Evolutionary conservation across 2,113 vertebrate genomes (phyloP), one percentile per base, ranked within the genome.

Genomic region (Myiozetetes cayanensis): DNA sequence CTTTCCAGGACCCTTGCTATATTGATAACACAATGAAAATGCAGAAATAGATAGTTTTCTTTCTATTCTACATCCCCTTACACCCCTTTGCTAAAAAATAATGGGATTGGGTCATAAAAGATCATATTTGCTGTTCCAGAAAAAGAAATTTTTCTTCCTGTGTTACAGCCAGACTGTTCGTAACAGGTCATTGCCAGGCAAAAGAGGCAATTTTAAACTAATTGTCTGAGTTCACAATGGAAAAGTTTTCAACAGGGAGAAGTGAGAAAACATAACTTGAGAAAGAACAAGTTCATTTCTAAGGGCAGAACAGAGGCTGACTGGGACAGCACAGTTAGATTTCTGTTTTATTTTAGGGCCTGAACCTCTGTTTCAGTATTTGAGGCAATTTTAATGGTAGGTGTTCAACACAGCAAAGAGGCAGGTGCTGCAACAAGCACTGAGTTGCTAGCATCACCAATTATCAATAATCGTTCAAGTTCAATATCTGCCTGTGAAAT

Each of bases 211-310:
- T 70, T 93, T 86, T 55, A 87, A 95, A 80, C 30, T 55, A 75
- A 72, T 90, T 80, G 61, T 94, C 75, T 65, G 84, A 97, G 75
- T 79, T 97, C 93, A 95, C 67, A 93, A 14, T 74, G 92, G 90
- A 97, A 96, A 90, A 90, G 52, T 94, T 96, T 93, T 95, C 44
- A 83, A 75, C 46, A 21, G 11, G 17, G 47, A 89, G 72, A 92
- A 94, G 85, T 78, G 59, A 97, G 95, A 95, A 93, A 87, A 85
- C 8, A 17, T 25, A 71, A 63, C 94, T 93, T 73, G 39, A 94
- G 35, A 68, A 79, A 43, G 55, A 85, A 24, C 4, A 1, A 92
- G 52, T 22, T 90, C 15, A 46, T 72, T 82, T 85, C 41, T 87
- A 68, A 89, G 63, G 23, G 52, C 1, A 4, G 56, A 79, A 75